Conservation (phyloP, 2,113 vertebrate genomes). For the Pyrgilauda ruficollis region DNA sequence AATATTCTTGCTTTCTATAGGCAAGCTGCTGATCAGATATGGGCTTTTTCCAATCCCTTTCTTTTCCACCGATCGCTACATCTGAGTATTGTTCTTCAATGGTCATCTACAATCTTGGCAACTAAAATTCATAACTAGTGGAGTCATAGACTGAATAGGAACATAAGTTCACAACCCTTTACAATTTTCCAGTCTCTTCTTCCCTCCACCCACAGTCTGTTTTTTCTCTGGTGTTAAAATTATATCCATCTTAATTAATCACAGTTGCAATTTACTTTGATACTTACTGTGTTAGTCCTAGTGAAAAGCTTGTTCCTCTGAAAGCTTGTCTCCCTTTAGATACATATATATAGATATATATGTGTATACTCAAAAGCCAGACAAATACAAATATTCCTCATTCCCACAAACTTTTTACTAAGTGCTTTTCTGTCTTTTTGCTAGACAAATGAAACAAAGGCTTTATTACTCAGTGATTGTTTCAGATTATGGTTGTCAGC, state of each 20-base stretch:
- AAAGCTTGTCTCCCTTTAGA: not conserved
- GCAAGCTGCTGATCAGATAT: not conserved
- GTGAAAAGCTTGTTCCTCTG: not conserved
- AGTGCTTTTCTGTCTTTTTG: not conserved
- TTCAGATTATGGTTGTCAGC: not conserved
- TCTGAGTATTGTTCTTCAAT: not conserved
- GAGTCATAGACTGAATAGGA: not conserved
- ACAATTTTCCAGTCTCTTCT: not conserved
- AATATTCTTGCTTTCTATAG: not conserved
- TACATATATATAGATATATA: too few relatives aligned
- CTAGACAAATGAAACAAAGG: not conserved
- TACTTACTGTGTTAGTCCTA: not conserved
- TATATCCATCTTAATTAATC: not conserved
- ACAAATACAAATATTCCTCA: not conserved
- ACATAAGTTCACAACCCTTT: not conserved
- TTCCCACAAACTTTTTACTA: not conserved
- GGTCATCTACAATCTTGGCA: fast-evolving
- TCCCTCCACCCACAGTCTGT: not conserved
- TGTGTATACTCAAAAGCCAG: not conserved
- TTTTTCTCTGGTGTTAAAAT: not conserved
- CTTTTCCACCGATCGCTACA: not conserved
- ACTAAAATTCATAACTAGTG: not conserved
- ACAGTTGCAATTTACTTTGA: not conserved
- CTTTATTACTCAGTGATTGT: not conserved
- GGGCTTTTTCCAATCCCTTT: not conserved